Conservation (phyloP, 35 echinoderm and acorn worm genomes). For the Ophioderma brevispina region DNA sequence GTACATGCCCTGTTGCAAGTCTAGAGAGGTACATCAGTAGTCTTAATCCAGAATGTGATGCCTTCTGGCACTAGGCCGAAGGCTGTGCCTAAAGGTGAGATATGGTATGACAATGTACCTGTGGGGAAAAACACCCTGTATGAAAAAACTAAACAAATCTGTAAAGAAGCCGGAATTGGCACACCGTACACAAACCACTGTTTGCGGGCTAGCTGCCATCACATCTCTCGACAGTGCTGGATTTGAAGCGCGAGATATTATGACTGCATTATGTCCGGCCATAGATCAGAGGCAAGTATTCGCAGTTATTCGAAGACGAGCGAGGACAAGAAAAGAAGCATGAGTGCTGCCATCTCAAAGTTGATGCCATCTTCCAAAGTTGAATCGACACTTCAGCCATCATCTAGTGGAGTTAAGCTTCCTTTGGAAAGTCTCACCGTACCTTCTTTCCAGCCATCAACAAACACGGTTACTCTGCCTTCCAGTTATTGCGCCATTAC, state of each 20-base stretch:
- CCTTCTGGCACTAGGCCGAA: conserved; percentile 48
- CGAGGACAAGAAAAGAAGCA: conserved; percentile 22
- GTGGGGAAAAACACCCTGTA: conserved; percentile 24
- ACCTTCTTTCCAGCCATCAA: neutral
- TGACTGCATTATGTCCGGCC: conserved; percentile 36
- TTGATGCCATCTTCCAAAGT: neutral
- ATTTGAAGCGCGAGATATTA: conserved; percentile 52
- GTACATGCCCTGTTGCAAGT: conserved; percentile 18
- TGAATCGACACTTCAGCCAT: neutral
- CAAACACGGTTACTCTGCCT: conserved; percentile 10
- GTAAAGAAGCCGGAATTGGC: neutral
- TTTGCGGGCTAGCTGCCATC: conserved; percentile 42
- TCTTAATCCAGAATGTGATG: conserved; percentile 19
- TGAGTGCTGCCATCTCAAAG: conserved; percentile 9
- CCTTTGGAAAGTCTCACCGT: neutral
- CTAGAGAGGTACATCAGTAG: conserved; percentile 26
- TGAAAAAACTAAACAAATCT: conserved; percentile 1
- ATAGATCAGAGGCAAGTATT: conserved; percentile 23
- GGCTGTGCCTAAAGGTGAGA: neutral
- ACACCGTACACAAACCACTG: conserved; percentile 29
- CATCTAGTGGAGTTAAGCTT: neutral
- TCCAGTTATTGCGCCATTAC: neutral
- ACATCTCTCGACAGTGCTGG: conserved; percentile 37
- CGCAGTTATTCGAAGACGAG: conserved; percentile 32
- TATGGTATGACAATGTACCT: conserved; percentile 40